Evolutionary conservation across 2,113 vertebrate genomes (phyloP), one percentile per base, ranked within the genome.

Genomic region (Corydoras sp.): DNA sequence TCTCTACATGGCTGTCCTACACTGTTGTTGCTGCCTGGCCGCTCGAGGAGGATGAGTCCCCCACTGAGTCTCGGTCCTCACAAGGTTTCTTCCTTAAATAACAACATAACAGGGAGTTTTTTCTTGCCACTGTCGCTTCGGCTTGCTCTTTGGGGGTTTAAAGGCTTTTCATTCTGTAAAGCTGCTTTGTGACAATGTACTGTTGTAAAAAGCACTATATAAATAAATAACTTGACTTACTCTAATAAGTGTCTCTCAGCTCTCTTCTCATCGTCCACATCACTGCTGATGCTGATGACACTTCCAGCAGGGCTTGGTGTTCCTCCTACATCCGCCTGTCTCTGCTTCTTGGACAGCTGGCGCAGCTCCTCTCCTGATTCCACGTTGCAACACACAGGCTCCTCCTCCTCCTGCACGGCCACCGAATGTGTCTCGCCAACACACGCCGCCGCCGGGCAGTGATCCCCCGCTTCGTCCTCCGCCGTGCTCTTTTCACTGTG

Each of bases 241-340:
- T 95, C 92, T 76, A 92, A 81, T 0, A 93, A 88, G 81, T 93
- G 95, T 1, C 89, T 86, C 71, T 82, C 92, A 0, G 88, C 74
- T 0, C 83, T 35, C 35, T 92, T 91, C 7, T 94, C 93, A 31
- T 97, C 78, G 5, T 93, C 78, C 5, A 93, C 93, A 4, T 98
- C 95, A 0, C 96, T 99, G 89, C 95, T 96, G 80, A 99, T 98
- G 76, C 95, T 97, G 87, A 99, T 98, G 69, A 99, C 90, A 0
- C 95, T 99, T 80, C 91, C 90, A 0, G 93, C 86, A 0, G 96
- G 97, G 82, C 97, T 98, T 0, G 92, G 91, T 0, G 93, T 88
- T 73, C 94, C 81, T 0, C 91, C 90, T 2, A 95, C 93, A 79
- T 95, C 84, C 2, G 93, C 86, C 83, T 92, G 94, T 0, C 94